A percentile compares a stretch with the other conserved stretches of the same genome.
phyloP scores from a whole-genome alignment of 2,797 vertebrate species.

The Picus viridis region DNA sequence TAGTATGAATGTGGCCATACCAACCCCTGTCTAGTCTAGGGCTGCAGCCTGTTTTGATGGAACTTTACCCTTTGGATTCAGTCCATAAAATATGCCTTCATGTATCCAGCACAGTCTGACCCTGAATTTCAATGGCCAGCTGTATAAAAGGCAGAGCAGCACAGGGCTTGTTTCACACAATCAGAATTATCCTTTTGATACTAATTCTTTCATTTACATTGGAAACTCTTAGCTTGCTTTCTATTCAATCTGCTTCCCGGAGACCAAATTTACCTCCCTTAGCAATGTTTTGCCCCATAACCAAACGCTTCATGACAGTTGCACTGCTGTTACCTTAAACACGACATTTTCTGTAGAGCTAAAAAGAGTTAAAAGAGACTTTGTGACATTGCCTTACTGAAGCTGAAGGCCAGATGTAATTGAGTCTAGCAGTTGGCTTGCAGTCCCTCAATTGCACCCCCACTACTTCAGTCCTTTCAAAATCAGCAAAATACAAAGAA shows the following conservation, averaged over 20 bases:
- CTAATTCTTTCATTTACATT: background rate
- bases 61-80: background rate
- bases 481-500: conserved; percentile 41
- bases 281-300: conserved; percentile 19
- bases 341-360: background rate
- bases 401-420: background rate
- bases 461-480: conserved; percentile 10
- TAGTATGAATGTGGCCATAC: rapidly evolving
- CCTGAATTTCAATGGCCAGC: background rate
- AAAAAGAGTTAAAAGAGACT: background rate
- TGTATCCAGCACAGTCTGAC: background rate
- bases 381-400: background rate
- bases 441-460: background rate
- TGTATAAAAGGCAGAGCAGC: background rate
- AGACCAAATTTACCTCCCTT: conserved; percentile 12
- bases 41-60: background rate
- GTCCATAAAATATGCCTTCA: background rate
- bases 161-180: background rate
- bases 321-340: background rate
- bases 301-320: background rate
- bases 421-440: conserved; percentile 16
- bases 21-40: background rate
- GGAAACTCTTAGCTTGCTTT: background rate
- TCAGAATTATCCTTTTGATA: conserved; percentile 5
- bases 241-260: conserved; percentile 16